phyloP scores from a whole-genome alignment of 2,113 vertebrate species.

The Sitta europaea region DNA sequence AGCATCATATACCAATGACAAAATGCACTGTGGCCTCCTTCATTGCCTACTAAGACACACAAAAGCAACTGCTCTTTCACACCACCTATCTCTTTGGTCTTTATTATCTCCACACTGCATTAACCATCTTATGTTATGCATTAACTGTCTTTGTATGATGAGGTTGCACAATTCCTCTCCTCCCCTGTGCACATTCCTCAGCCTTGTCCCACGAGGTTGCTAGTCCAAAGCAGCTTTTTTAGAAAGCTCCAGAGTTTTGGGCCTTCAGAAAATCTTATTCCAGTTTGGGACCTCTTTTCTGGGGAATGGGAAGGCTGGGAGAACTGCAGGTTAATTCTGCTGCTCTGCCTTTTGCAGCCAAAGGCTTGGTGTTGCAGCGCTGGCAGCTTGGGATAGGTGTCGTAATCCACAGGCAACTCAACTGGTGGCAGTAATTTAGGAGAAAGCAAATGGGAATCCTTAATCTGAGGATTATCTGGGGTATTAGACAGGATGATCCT shows the following conservation, averaged over 20 bases:
- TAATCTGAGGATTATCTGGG: neutral
- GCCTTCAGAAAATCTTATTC: neutral
- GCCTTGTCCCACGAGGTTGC: neutral
- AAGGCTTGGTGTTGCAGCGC: neutral
- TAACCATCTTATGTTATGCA: neutral
- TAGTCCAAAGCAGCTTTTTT: neutral
- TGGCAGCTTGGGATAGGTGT: neutral
- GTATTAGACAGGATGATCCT: neutral
- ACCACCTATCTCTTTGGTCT: neutral
- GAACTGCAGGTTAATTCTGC: neutral
- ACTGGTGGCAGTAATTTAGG: neutral
- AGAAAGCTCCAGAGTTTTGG: neutral
- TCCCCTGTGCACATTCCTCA: rapidly evolving
- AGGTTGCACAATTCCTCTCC: too few relatives aligned
- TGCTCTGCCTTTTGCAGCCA: neutral
- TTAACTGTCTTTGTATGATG: neutral
- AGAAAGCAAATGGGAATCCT: neutral
- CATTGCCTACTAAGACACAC: neutral
- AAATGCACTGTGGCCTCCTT: neutral
- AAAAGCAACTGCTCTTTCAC: neutral
- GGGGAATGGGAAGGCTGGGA: rapidly evolving
- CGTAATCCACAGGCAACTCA: neutral
- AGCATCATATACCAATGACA: neutral
- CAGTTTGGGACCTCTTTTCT: neutral
- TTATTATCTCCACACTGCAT: neutral